Evolutionary conservation across 2,797 vertebrate genomes (phyloP).

Genomic region (Lerista edwardsae): DNA sequence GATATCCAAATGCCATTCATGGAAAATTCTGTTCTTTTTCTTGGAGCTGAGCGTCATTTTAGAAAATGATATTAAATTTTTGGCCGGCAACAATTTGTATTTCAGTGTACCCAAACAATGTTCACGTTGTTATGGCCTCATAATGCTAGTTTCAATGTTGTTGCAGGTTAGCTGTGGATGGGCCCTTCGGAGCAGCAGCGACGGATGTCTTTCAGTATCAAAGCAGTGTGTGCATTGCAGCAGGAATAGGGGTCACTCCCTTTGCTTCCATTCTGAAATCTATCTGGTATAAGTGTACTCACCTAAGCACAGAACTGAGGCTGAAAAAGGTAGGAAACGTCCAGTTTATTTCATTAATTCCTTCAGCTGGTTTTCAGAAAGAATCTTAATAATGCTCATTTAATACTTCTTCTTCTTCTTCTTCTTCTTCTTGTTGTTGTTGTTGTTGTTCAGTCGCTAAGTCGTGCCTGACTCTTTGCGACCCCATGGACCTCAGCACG

Average conservation of each 20-base stretch:
- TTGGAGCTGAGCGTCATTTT: constrained; percentile 26
- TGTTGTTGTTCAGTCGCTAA: too few relatives aligned
- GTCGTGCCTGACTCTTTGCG: too few relatives aligned
- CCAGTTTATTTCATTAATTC: constrained; percentile 26
- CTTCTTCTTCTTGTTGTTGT: too few relatives aligned
- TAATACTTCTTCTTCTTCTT: too few relatives aligned
- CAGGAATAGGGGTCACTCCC: constrained; percentile 82
- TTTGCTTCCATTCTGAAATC: constrained; percentile 84
- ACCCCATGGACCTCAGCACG: too few relatives aligned
- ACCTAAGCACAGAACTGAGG: constrained; percentile 47
- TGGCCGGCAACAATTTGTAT: constrained; percentile 9
- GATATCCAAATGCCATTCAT: constrained; percentile 37
- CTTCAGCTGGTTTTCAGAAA: not conserved
- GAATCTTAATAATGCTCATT: not conserved
- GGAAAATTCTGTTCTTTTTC: constrained; percentile 49
- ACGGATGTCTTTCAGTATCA: constrained; percentile 76
- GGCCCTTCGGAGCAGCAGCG: constrained; percentile 78
- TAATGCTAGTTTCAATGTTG: constrained; percentile 27
- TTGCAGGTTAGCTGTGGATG: constrained; percentile 79
- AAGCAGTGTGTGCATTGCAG: constrained; percentile 80
- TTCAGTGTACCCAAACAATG: not conserved
- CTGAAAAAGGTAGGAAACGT: constrained; percentile 77
- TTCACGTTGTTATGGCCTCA: not conserved
- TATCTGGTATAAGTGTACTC: constrained; percentile 74
- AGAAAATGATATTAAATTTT: too few relatives aligned